Conservation (phyloP, 2,113 vertebrate species). For the Dasyprocta punctata region DNA sequence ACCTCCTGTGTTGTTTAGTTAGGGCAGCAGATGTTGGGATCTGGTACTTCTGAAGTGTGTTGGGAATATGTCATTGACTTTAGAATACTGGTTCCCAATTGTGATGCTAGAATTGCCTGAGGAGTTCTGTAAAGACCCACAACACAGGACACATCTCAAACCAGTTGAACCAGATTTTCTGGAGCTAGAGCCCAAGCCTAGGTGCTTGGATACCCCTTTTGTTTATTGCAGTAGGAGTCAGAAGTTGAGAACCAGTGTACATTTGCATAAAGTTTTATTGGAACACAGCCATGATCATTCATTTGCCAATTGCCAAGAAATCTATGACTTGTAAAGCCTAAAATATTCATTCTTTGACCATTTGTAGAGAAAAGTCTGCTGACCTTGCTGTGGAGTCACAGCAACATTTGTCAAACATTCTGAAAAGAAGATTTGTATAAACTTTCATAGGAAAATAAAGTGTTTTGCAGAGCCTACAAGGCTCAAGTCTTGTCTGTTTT, state of each 20-base stretch:
- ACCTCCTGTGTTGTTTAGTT: not conserved
- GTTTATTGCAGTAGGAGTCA: not conserved
- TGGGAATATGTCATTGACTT: not conserved
- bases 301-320: not conserved
- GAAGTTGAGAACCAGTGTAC: not conserved
- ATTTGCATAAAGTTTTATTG: conserved; percentile 47
- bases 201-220: not conserved
- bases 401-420: not conserved
- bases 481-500: not conserved
- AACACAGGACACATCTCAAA: not conserved
- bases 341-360: not conserved
- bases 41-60: not conserved
- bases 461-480: not conserved
- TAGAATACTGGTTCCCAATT: not conserved
- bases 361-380: not conserved
- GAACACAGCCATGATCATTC: not conserved
- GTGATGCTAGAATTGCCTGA: not conserved
- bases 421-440: not conserved
- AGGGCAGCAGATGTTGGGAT: not conserved
- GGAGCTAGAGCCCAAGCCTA: not conserved
- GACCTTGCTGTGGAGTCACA: not conserved
- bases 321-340: not conserved
- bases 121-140: not conserved
- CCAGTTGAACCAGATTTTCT: not conserved
- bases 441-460: not conserved